These are phyloP conservation scores for Atherinosoma microstoma DNA, from an alignment of 2,797 vertebrate genomes.

Conservation along the genomic window DNA sequence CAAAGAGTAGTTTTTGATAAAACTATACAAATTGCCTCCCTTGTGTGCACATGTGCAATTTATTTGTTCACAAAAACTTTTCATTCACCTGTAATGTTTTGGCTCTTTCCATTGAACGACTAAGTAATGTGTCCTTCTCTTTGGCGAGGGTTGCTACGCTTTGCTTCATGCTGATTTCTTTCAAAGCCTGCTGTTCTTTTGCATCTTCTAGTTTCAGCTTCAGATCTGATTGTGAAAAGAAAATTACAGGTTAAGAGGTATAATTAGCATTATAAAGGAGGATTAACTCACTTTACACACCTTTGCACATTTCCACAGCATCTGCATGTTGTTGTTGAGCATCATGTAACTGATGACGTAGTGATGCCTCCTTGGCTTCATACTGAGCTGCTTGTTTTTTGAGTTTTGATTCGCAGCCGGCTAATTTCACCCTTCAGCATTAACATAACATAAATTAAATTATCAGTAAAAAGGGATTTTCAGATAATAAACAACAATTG, in stretches of 20 bases:
- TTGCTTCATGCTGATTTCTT: constrained; percentile 57
- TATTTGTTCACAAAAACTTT: constrained; percentile 2
- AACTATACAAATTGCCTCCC: neutral
- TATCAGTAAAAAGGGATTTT: neutral
- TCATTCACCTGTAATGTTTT: constrained; percentile 77
- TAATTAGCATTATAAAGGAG: neutral
- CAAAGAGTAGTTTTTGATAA: constrained; percentile 1
- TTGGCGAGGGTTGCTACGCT: constrained; percentile 61
- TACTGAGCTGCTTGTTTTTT: constrained; percentile 67
- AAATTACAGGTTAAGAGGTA: neutral
- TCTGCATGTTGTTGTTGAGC: constrained; percentile 67
- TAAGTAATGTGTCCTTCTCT: constrained; percentile 76
- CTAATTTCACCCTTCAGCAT: constrained; percentile 67
- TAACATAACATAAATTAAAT: neutral
- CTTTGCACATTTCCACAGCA: constrained; percentile 62
- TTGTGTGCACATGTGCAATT: neutral
- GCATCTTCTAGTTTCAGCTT: constrained; percentile 69
- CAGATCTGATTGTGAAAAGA: constrained; percentile 65
- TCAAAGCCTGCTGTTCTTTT: constrained; percentile 56
- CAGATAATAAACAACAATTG: neutral
- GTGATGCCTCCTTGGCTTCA: constrained; percentile 58
- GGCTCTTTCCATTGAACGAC: constrained; percentile 75
- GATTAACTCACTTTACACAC: constrained; percentile 44
- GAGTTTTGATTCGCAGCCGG: constrained; percentile 65
- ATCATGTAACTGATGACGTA: constrained; percentile 65